A percentile compares a stretch with the other conserved stretches of the same genome.
Evolutionary conservation across 2,797 vertebrate species (phyloP).

Genomic region (Hippocampus kuda): DNA sequence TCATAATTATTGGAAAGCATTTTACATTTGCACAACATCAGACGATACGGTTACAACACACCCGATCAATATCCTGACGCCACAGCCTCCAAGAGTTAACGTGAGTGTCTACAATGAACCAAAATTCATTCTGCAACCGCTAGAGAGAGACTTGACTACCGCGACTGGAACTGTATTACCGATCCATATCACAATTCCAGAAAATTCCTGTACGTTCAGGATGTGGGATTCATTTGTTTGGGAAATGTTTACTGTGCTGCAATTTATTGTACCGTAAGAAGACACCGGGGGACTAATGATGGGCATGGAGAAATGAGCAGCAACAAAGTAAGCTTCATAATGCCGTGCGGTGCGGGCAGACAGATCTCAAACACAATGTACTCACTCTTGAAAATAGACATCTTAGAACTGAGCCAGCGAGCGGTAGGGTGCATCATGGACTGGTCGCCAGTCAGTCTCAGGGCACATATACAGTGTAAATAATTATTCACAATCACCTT

Average conservation of each 20-base stretch:
- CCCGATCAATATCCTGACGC: conserved; percentile 41
- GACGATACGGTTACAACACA: conserved; percentile 34
- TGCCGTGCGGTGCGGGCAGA: conserved; percentile 25
- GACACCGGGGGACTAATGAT: conserved; percentile 40
- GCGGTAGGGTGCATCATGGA: too few relatives aligned
- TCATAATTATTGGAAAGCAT: conserved; percentile 45
- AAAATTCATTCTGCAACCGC: conserved; percentile 42
- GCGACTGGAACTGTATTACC: conserved; percentile 29
- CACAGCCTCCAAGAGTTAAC: conserved; percentile 34
- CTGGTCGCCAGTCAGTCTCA: too few relatives aligned
- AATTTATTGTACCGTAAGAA: conserved; percentile 40
- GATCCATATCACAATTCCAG: conserved; percentile 56
- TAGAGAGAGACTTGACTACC: conserved; percentile 33
- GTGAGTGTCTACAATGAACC: conserved; percentile 34
- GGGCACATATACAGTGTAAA: too few relatives aligned
- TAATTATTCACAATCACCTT: too few relatives aligned
- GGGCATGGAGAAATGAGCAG: conserved; percentile 27
- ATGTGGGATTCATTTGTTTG: conserved; percentile 55
- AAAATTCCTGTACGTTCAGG: conserved; percentile 56
- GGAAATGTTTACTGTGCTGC: conserved; percentile 60
- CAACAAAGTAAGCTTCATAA: conserved; percentile 54
- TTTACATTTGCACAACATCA: conserved; percentile 41
- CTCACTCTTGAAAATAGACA: background rate
- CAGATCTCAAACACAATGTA: background rate
- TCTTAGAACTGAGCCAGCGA: background rate